Base-by-base conservation (phyloP, 2,113 vertebrate species). In the Larimichthys polyactis region DNA sequence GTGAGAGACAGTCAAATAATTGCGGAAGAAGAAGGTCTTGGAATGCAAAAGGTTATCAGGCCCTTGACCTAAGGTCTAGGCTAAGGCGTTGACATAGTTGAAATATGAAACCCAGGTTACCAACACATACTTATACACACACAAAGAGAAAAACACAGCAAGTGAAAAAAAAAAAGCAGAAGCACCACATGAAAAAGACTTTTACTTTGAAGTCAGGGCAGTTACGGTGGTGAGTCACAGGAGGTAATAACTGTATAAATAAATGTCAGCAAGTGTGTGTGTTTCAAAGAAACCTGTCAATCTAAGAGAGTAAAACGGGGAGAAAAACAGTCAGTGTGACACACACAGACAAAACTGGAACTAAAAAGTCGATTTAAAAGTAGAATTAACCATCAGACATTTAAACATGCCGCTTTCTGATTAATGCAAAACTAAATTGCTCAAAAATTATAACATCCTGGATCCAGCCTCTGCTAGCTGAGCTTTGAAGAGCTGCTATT, bases 21-120 rank as follows among this genome's bases (percentile, higher is more conserved):
- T 40, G 75, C 54, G 63, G 36, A 19, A 0, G 66, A 81, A 70
- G 81, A 67, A 14, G 70, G 64, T 71, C 71, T 57, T 71, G 91
- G 93, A 93, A 95, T 93, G 94, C 79, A 86, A 82, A 85, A 90
- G 90, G 90, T 94, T 81, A 90, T 75, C 70, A 17, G 88, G 90
- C 90, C 92, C 91, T 16, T 94, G 92, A 94, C 91, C 90, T 81
- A 9, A n/a, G 87, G 89, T 72, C 79, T 27, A 49, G 76, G 79
- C 44, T 40, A 5, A 82, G 73, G 85, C 69, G 80, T 84, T 72
- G 82, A 70, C 64, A 54, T 20, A 68, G 72, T 51, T 43, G 84
- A 87, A 87, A 91, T 67, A 80, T 68, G 70, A 91, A 79, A 87
- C 81, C 82, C 16, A 72, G 48, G 68, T 8, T 55, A 67, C 68